Evolutionary conservation across 2,113 vertebrate genomes (phyloP).

Genomic region (Oophaga pumilio): DNA sequence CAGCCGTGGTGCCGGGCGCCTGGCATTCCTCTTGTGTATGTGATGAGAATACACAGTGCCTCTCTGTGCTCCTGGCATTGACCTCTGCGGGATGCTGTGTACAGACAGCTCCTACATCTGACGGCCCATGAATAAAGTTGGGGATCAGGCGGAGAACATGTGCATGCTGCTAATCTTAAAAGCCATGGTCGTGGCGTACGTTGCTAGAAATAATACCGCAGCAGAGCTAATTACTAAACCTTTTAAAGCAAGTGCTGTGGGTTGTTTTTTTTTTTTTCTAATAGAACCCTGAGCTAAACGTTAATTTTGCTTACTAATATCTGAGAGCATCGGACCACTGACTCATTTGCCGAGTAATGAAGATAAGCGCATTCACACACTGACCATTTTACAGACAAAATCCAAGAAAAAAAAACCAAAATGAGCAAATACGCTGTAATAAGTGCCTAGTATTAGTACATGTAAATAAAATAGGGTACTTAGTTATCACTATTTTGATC

Average conservation of each 20-base stretch:
- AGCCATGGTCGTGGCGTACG: not conserved
- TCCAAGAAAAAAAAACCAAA: too few relatives aligned
- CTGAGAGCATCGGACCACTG: not conserved
- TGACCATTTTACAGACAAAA: too few relatives aligned
- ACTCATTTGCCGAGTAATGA: not conserved
- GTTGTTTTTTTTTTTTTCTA: too few relatives aligned
- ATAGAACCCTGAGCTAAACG: not conserved
- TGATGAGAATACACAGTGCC: constrained; percentile 1
- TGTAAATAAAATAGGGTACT: too few relatives aligned
- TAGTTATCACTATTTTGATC: too few relatives aligned
- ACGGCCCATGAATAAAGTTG: not conserved
- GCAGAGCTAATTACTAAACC: not conserved
- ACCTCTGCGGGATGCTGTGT: not conserved
- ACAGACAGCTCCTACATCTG: not conserved
- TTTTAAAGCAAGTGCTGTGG: not conserved
- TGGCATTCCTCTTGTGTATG: constrained; percentile 9
- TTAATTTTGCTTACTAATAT: not conserved
- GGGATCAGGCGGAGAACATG: not conserved
- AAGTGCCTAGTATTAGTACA: too few relatives aligned
- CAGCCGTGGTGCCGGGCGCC: not conserved
- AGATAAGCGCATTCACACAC: not conserved
- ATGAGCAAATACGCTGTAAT: too few relatives aligned
- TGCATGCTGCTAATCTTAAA: not conserved
- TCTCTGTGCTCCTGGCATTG: not conserved
- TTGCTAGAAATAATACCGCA: not conserved